phyloP scores from a whole-genome alignment of 2,797 vertebrate species.

The Discoglossus pictus region DNA sequence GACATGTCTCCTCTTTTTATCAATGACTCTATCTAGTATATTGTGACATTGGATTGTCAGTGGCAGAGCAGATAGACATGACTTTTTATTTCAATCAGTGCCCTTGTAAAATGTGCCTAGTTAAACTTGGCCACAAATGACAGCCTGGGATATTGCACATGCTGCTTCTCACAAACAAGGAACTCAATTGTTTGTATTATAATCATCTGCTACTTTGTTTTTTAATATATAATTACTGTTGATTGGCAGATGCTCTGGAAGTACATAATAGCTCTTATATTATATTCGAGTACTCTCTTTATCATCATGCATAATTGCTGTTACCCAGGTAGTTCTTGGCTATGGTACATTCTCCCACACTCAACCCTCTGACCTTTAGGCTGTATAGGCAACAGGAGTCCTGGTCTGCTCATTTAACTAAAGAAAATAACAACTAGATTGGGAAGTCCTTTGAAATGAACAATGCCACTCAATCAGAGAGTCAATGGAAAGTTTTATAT shows the following conservation, averaged over 20 bases:
- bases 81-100: too few species aligned
- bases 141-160: background rate
- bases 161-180: background rate
- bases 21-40: too few species aligned
- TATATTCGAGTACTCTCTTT: slow-evolving; percentile 69
- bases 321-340: slow-evolving; percentile 75
- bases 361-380: slow-evolving; percentile 65
- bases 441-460: slow-evolving; percentile 59
- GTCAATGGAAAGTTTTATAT: slow-evolving; percentile 41
- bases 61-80: too few species aligned
- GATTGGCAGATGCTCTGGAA: slow-evolving; percentile 74
- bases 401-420: slow-evolving; percentile 51
- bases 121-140: slow-evolving; percentile 11
- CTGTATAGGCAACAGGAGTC: slow-evolving; percentile 63
- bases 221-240: slow-evolving; percentile 62
- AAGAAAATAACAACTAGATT: slow-evolving; percentile 57
- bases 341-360: slow-evolving; percentile 66
- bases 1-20: too few species aligned
- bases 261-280: slow-evolving; percentile 63
- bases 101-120: slow-evolving; percentile 11
- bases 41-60: too few species aligned
- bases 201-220: slow-evolving; percentile 50
- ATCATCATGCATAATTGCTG: slow-evolving; percentile 75
- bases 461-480: slow-evolving; percentile 56
- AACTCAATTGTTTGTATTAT: slow-evolving; percentile 26